Evolutionary conservation across 2,888 invertebrate species (phyloP), one percentile per base, ranked within the genome.

Genomic region (Mythimna impura): DNA sequence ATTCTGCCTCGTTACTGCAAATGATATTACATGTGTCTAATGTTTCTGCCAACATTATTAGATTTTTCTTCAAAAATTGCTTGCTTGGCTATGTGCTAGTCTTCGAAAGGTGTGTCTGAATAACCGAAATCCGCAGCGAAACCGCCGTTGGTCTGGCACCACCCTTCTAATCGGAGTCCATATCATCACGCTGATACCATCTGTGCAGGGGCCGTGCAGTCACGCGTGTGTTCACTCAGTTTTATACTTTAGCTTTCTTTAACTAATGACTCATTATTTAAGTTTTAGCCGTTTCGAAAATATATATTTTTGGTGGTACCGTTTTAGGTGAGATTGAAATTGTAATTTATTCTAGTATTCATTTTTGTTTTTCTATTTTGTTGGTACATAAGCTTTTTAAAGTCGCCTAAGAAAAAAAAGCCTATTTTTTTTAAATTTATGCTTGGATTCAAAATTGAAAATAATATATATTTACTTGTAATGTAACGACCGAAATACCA

Each of bases 121-220:
- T 60, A 64, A 64, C 80, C 75, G 40, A 83, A 81, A 82, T 70
- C 71, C 73, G 82, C 79, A 70, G 67, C 68, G 64, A 54, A 61
- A 60, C 60, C 50, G 36, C 64, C 81, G 70, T 61, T 79, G 70
- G 79, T 87, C 30, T 85, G 75, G 64, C 61, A 73, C 8, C 73
- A 64, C 83, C 76, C 70, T 82, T 75, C 68, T 76, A 79, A 82
- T 83, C 83, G 80, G 64, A 73, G 69, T 75, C 85, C 66, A 78
- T 83, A 85, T 83, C 85, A 85, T 82, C 71, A 69, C 64, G 66
- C 83, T 84, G 93, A 93, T 93, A 84, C 60, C 89, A 93, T 93
- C 93, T 89, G 88, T 84, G 81, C 90, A 87, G 77, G 84, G 78
- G 83, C 86, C 89, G 87, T 87, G 87, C 83, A 91, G 92, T 89